Evolutionary conservation across 2,797 vertebrate species (phyloP).

Genomic region (Acanthurus lineatus): DNA sequence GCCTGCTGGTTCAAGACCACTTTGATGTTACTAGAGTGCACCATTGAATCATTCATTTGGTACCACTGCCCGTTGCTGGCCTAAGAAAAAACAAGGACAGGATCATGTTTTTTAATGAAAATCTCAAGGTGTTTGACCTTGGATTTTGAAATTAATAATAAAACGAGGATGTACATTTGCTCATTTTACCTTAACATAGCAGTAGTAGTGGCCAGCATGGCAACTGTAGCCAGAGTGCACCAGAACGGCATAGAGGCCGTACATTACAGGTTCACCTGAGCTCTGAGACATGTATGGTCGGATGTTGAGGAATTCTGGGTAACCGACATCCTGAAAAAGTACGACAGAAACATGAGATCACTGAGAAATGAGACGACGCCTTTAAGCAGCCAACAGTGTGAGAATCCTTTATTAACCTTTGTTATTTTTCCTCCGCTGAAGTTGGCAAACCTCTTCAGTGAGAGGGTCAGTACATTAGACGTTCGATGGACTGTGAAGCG

Average conservation of each 20-base stretch:
- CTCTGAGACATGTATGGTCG: conserved; percentile 96
- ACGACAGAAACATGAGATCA: not conserved
- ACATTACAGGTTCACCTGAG: conserved; percentile 90
- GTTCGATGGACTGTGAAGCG: conserved; percentile 94
- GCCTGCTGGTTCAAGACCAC: conserved; percentile 98
- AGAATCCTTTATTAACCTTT: conserved; percentile 85
- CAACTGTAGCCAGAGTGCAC: conserved; percentile 97
- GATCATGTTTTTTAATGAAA: not conserved
- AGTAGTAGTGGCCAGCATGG: conserved; percentile 96
- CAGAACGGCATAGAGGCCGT: conserved; percentile 94
- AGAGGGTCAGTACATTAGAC: conserved; percentile 94
- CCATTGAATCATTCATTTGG: conserved; percentile 96
- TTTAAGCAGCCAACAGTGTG: not conserved
- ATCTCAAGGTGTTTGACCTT: not conserved
- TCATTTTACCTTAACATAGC: conserved; percentile 92
- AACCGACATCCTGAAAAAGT: conserved; percentile 90
- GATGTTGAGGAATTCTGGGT: conserved; percentile 94
- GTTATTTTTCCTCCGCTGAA: conserved; percentile 95
- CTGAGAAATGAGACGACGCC: not conserved
- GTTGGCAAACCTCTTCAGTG: conserved; percentile 95
- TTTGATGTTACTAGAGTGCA: conserved; percentile 95
- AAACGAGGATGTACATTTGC: not conserved
- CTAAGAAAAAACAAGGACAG: conserved; percentile 72
- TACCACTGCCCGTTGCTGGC: conserved; percentile 98
- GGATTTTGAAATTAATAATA: not conserved